phyloP scores from a whole-genome alignment of 2,888 invertebrate genomes.

The Lasioglossum oenotherae region DNA sequence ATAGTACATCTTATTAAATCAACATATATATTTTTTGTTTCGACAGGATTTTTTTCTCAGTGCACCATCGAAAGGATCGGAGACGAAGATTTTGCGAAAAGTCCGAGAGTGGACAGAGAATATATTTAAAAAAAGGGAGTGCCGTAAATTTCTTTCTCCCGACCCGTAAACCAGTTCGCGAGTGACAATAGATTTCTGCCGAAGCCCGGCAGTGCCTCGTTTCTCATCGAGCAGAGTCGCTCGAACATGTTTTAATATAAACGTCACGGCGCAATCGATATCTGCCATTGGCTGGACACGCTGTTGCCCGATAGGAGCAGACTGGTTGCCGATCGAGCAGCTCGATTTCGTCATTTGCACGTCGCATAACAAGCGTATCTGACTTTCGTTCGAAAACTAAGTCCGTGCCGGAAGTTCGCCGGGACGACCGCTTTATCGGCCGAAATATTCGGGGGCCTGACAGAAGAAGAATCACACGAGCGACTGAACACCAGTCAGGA shows the following conservation, averaged over 20 bases:
- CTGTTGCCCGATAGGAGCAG: slow-evolving; percentile 19
- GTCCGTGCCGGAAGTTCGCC: slow-evolving; percentile 47
- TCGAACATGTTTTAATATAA: slow-evolving; percentile 69
- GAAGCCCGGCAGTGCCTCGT: slow-evolving; percentile 51
- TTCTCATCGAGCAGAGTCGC: slow-evolving; percentile 51
- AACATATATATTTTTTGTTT: too few species aligned
- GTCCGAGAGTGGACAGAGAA: slow-evolving; percentile 13
- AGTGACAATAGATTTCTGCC: slow-evolving; percentile 45
- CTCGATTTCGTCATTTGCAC: slow-evolving; percentile 54
- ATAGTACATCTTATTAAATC: too few species aligned
- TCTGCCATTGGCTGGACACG: slow-evolving; percentile 58
- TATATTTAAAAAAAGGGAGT: not conserved
- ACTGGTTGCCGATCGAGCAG: slow-evolving; percentile 19
- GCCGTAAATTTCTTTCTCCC: slow-evolving; percentile 22
- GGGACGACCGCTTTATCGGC: slow-evolving; percentile 41
- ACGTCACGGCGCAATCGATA: slow-evolving; percentile 70
- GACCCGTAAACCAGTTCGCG: slow-evolving; percentile 43
- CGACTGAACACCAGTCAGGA: slow-evolving; percentile 24
- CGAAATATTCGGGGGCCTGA: slow-evolving; percentile 38
- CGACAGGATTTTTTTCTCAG: too few species aligned
- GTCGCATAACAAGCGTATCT: slow-evolving; percentile 48
- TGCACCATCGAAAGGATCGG: not conserved
- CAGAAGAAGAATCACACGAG: slow-evolving; percentile 42
- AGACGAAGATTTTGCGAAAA: not conserved
- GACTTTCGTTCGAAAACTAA: slow-evolving; percentile 40